A percentile compares a stretch with the other conserved stretches of the same genome.
phyloP scores from a whole-genome alignment of 1,140 invertebrate genomes.

The Pissodes strobi region DNA sequence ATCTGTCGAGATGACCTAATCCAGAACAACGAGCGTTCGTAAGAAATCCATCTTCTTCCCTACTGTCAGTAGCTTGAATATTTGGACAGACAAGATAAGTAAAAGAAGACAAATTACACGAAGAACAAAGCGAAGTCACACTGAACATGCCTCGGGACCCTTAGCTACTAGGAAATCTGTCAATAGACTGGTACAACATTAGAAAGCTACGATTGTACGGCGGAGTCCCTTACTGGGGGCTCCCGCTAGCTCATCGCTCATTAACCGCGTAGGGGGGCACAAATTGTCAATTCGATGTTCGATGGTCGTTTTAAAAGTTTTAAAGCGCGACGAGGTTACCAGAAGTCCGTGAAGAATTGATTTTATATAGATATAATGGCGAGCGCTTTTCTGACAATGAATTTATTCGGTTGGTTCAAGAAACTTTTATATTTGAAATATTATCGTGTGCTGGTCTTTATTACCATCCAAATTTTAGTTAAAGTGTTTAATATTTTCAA shows the following conservation, averaged over 20 bases:
- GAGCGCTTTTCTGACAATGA: no score
- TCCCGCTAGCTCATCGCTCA: slow-evolving; percentile 21
- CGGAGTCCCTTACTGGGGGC: not conserved
- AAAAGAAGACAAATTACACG: slow-evolving; percentile 28
- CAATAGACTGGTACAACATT: slow-evolving; percentile 10
- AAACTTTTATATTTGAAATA: no score
- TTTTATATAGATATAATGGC: not conserved
- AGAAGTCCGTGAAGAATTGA: not conserved
- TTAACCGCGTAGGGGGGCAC: slow-evolving; percentile 16
- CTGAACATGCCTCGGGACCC: not conserved
- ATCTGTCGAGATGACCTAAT: not conserved
- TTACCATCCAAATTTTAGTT: no score
- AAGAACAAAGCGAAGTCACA: slow-evolving; percentile 18
- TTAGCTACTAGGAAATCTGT: slow-evolving; percentile 19
- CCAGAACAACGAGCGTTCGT: not conserved
- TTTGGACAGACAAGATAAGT: slow-evolving; percentile 26
- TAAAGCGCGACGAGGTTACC: not conserved
- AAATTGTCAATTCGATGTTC: slow-evolving; percentile 17
- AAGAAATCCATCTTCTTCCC: not conserved
- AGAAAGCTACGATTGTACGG: slow-evolving; percentile 8
- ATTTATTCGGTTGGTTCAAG: no score
- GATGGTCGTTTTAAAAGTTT: slow-evolving; percentile 10
- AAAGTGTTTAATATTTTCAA: no score
- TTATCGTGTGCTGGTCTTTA: no score
- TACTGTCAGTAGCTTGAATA: slow-evolving; percentile 25